Percentiles rank a stretch among this genome's conserved stretches.
phyloP scores from a whole-genome alignment of 2,113 vertebrate genomes.

The Otus sunia region DNA sequence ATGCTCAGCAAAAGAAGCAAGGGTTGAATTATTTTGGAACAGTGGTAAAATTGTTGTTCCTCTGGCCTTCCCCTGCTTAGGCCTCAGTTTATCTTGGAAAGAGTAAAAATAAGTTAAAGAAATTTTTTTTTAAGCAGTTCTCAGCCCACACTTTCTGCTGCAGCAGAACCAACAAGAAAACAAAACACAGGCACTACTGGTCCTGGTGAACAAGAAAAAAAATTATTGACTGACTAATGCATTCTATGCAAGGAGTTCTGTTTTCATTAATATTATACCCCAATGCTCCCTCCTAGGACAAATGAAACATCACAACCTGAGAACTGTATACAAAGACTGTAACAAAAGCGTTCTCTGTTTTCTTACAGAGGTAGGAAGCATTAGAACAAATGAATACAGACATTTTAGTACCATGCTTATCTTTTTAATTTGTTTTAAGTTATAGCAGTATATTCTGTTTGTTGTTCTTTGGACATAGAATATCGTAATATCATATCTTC shows the following conservation, averaged over 20 bases:
- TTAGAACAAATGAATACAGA: accelerated
- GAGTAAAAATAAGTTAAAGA: not conserved
- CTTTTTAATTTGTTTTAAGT: not conserved
- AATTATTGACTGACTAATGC: not conserved
- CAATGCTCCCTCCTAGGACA: not conserved
- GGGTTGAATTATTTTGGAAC: not conserved
- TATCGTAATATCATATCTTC: not conserved
- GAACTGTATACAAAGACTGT: not conserved
- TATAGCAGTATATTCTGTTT: not conserved
- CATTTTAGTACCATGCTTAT: not conserved
- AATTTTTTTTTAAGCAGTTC: not conserved
- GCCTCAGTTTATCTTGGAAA: not conserved
- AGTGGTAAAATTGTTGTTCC: not conserved
- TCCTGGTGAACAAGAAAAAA: not conserved
- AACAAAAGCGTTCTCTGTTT: not conserved
- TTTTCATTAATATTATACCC: not conserved
- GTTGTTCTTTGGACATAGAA: not conserved
- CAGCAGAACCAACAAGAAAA: not conserved
- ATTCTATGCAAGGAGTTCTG: not conserved
- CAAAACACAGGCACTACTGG: not conserved
- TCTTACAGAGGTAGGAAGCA: not conserved
- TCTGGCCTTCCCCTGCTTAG: not conserved
- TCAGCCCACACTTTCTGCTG: not conserved
- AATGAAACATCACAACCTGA: not conserved
- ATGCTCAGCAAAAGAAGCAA: not conserved